Percentiles rank a stretch among this genome's conserved stretches.
Evolutionary conservation across 2,888 invertebrate genomes (phyloP).

Genomic region (Camptogramma bilineatum): DNA sequence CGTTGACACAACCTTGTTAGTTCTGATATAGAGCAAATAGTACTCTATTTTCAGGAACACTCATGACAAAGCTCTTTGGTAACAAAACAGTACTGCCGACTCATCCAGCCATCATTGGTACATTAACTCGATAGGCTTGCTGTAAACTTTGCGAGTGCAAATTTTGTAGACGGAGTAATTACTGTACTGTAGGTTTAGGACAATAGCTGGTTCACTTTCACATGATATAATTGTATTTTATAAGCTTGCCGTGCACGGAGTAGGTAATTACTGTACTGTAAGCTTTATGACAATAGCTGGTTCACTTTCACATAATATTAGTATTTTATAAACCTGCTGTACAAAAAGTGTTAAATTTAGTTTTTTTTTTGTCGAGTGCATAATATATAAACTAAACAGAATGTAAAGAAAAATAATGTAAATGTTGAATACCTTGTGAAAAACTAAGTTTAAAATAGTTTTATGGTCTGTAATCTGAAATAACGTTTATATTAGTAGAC

Average conservation of each 20-base stretch:
- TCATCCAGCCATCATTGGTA: not conserved
- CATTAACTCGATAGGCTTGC: conserved; percentile 16
- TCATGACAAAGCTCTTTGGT: not conserved
- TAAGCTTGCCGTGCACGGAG: conserved; percentile 39
- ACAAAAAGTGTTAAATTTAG: conserved; percentile 20
- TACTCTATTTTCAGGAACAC: not conserved
- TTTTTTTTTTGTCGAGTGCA: no score
- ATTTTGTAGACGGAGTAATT: conserved; percentile 48
- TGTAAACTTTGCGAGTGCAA: conserved; percentile 46
- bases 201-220: conserved; percentile 5
- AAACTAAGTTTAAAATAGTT: no score
- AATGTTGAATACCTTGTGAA: no score
- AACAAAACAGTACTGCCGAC: not conserved
- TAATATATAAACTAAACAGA: no score
- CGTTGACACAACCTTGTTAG: not conserved
- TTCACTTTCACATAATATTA: not conserved
- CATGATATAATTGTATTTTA: not conserved
- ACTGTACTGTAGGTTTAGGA: conserved; percentile 30
- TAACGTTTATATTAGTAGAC: no score
- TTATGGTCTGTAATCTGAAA: no score
- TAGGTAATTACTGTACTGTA: conserved; percentile 44
- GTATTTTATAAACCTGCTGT: conserved; percentile 26
- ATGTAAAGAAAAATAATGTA: no score
- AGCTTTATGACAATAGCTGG: conserved; percentile 1
- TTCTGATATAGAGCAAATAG: not conserved